Base-by-base conservation (phyloP, 2,888 invertebrate genomes). In the Oscheius sp. region DNA sequence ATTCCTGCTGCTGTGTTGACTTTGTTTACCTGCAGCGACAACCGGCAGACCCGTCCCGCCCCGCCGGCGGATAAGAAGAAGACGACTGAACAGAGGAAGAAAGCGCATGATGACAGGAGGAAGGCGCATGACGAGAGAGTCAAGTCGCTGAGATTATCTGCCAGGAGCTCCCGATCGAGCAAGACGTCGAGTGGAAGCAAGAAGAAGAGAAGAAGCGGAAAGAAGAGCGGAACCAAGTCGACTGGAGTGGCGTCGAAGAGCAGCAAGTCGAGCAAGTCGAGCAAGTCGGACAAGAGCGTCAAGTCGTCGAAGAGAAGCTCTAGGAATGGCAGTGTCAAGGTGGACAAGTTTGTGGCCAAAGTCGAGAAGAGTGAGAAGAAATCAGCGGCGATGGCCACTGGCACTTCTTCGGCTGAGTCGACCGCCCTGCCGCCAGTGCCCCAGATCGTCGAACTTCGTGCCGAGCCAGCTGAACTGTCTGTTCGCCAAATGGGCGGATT, bases 381-480 rank as follows among this genome's bases (percentile, higher is more conserved):
- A 18, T 41, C 41, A 23, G 56, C 6, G 1, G 6, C 1, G 9
- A 18, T 18, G 46, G 61, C 52, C 7, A 13, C 13, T 2, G 5
- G 12, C 3, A 13, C 21, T 21, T 56, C 56, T 5, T n/a, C 21
- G 58, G 13, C 13, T 2, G 27, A 58, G 58, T 27, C 58, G n/a
- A 66, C 27, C 58, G 21, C 27, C n/a, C 16, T n/a, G 18, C 35
- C 35, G 35, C 16, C 46, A 3, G 41, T n/a, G 21, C 43, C 46
- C 12, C 18, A 21, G 35, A 18, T 16, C n/a, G 52, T 53, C 16
- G 29, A 64, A 18, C 29, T 64, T 7, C 63, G 52, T 7, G 18
- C 55, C 2, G 59, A 70, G 27, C 72, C 72, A 29, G 21, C 52
- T 2, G 73, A 73, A 13, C 43, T 73, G 21, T 27, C 9, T 29